These are phyloP conservation scores for Epizoanthus fatuus DNA, from an alignment of 92 coral and sea anemone species.

Conservation along the genomic window DNA sequence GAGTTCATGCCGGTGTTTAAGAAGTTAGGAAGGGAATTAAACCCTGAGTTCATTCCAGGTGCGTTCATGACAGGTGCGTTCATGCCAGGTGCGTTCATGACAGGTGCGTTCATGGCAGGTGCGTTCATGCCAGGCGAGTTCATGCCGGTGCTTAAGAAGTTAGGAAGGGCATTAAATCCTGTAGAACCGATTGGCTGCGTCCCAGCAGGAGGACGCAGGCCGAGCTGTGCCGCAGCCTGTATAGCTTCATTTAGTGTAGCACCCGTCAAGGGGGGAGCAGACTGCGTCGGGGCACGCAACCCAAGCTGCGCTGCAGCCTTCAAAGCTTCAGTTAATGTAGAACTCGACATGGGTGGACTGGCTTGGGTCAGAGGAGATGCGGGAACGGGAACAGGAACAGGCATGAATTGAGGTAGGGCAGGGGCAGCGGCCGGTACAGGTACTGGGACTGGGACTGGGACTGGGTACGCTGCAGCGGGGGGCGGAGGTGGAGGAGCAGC, in stretches of 20 bases:
- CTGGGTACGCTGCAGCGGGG: neutral
- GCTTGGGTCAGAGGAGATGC: neutral
- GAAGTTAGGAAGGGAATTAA: conserved; percentile 3
- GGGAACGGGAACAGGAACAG: conserved; percentile 25
- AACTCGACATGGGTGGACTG: too few relatives aligned
- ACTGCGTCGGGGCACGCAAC: too few relatives aligned
- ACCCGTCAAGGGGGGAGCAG: conserved; percentile 21
- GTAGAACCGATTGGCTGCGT: conserved; percentile 14
- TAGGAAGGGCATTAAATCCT: conserved; percentile 9
- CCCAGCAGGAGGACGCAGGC: conserved; percentile 6
- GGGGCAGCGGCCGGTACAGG: neutral
- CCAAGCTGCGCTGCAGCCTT: too few relatives aligned
- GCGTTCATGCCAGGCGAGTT: conserved; percentile 1
- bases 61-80: conserved; percentile 19
- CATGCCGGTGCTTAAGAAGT: neutral
- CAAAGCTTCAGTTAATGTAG: too few relatives aligned
- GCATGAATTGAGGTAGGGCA: conserved; percentile 10
- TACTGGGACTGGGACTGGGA: neutral
- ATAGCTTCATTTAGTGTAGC: conserved; percentile 30
- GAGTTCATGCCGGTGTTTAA: conserved; percentile 4
- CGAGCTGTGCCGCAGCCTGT: conserved; percentile 23
- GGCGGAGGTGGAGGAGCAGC: neutral
- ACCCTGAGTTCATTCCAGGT: conserved; percentile 10
- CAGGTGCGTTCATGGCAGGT: conserved; percentile 18
- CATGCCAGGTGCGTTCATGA: neutral